phyloP scores from a whole-genome alignment of 2,797 vertebrate species.

The Graptemys geographica region DNA sequence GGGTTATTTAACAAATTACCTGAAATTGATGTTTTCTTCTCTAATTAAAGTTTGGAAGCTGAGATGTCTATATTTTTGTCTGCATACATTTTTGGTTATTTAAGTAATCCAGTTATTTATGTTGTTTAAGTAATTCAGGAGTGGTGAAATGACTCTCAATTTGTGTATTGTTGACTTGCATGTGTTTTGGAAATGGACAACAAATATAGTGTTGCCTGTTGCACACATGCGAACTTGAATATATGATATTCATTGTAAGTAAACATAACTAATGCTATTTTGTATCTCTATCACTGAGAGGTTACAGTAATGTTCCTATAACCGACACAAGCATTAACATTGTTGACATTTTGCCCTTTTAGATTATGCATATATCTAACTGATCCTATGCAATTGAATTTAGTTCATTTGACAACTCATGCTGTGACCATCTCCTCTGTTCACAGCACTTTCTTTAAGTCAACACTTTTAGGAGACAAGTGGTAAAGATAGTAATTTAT shows the following conservation, averaged over 20 bases:
- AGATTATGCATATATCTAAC: slow-evolving; percentile 37
- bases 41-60: slow-evolving; percentile 53
- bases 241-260: not conserved
- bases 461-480: slow-evolving; percentile 65
- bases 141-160: not conserved
- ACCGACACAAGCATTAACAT: not conserved
- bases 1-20: not conserved
- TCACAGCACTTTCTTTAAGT: slow-evolving; percentile 64
- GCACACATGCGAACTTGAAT: not conserved
- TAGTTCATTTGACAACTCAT: slow-evolving; percentile 72
- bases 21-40: not conserved
- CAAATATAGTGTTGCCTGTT: slow-evolving; percentile 51
- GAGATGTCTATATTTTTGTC: not conserved
- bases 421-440: slow-evolving; percentile 71
- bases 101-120: not conserved
- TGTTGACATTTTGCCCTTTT: slow-evolving; percentile 33
- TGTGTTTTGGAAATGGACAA: not conserved
- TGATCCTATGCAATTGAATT: slow-evolving; percentile 44
- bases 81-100: not conserved
- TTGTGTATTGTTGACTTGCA: not conserved
- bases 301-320: slow-evolving; percentile 8
- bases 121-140: not conserved
- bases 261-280: not conserved
- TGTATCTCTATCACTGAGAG: not conserved
- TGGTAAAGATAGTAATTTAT: slow-evolving; percentile 65